Evolutionary conservation across 1,140 invertebrate species (phyloP), one percentile per base, ranked within the genome.

Genomic region (Phymastichus coffea): DNA sequence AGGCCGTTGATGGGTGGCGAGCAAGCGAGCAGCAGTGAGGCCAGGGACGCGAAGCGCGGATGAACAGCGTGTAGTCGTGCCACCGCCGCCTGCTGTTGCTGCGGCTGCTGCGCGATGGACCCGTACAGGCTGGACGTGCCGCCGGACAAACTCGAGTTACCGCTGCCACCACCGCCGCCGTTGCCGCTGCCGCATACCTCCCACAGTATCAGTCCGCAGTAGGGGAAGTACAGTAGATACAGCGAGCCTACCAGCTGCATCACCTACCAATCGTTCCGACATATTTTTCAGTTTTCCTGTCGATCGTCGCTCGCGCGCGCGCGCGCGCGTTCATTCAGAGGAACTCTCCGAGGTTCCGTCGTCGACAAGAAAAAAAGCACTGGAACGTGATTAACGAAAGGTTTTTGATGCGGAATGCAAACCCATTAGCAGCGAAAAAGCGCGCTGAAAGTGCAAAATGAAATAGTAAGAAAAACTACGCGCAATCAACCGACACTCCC

Each of bases 1-100:
- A 92, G 83, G 3, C 86, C 87, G 67, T 92, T 91, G 25, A 91
- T 80, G 0, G 85, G 83, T 8, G 89, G 86, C 9, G 88, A 87
- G 37, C 84, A 86, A 3, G 87, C 83, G 15, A 92, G 73, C 3
- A 90, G 76, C 1, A 83, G 78, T 4, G 83, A 83, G 10, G 87
- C 83, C 17, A 88, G 62, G 14, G 85, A 82, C 15, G 85, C 82
- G 14, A 89, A 66, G 15, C 80, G 73, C 15, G 84, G 81, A 4
- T 4, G 6, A 4, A n/a, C 38, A 12, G 6, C 6, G 9, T 8
- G 6, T n/a, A n/a, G 15, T 4, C 6, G 17, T 17, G 6, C 9
- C 38, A 17, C 38, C 17, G 17, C 38, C n/a, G 4, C 6, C 17
- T 17, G 17, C 38, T 40, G 38, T 17, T 12, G 17, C 38, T 17